Conservation (phyloP, 2,888 invertebrate species). For the Smittia aterrima region DNA sequence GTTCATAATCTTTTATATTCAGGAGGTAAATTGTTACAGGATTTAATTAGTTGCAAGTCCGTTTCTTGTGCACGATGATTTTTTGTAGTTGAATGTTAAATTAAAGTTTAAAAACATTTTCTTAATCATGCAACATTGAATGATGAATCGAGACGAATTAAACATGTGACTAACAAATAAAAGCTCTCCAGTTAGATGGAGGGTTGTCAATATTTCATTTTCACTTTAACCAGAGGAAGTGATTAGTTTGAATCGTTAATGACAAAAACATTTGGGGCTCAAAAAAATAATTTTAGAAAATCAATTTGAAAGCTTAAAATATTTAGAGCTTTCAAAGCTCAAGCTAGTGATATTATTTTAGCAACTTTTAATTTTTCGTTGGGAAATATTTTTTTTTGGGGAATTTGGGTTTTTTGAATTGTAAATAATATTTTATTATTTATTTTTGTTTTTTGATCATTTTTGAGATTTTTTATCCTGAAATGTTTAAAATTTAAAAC, state of each 20-base stretch:
- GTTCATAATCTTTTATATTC: conserved; percentile 87
- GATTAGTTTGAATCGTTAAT: too few relatives aligned
- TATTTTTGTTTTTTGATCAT: not conserved
- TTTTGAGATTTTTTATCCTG: not conserved
- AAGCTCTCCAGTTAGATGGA: not conserved
- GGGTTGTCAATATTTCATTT: not conserved
- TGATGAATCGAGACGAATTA: not conserved
- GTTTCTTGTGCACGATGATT: conserved; percentile 21
- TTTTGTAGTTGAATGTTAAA: conserved; percentile 24
- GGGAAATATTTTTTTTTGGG: too few relatives aligned
- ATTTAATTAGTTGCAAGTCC: conserved; percentile 6
- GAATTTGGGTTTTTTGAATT: too few relatives aligned
- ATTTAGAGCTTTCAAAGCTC: too few relatives aligned
- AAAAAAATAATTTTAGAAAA: too few relatives aligned
- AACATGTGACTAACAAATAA: conserved; percentile 3
- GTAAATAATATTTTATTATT: conserved; percentile 3
- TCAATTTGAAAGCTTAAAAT: too few relatives aligned
- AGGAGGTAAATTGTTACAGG: conserved; percentile 60
- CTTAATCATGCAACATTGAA: not conserved
- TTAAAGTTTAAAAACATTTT: not conserved
- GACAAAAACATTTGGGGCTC: too few relatives aligned
- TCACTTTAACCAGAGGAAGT: too few relatives aligned
- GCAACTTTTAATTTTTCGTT: too few relatives aligned
- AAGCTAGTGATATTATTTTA: too few relatives aligned
- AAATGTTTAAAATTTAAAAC: conserved; percentile 1